Base-by-base conservation (phyloP, 2,888 invertebrate species). In the Machimus atricapillus region DNA sequence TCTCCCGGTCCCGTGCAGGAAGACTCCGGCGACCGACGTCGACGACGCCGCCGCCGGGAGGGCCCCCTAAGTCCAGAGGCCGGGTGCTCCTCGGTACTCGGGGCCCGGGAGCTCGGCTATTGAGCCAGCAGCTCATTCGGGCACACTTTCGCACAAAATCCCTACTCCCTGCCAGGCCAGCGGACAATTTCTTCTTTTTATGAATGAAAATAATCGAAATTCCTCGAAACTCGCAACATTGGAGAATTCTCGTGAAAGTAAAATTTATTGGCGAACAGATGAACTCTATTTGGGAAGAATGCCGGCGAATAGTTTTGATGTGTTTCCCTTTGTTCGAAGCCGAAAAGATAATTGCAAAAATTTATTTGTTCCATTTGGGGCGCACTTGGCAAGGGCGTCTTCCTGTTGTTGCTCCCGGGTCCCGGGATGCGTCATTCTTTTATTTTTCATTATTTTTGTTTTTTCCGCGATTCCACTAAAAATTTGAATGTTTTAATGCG, bases 151-250 rank as follows among this genome's bases (percentile, higher is more conserved):
- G 66, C 66, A 66, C 66, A 66, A 66, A 66, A 27, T 66, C 66
- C 19, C 43, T 19, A 40, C 14, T 40, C 52, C 46, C 43, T 81
- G 46, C 46, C 81, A 81, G 16, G 52, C 34, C 56, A 81, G 52
- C 73, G 31, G 40, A 58, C 43, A 83, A 73, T 83, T 83, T 83
- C 83, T 58, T 83, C 83, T 83, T 83, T 83, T 83, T 83, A 83
- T 83, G 83, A 83, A 83, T 83, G 83, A 83, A 83, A 83, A 73
- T 83, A 66, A 37, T 83, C 66, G 83, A 83, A 83, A 83, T 83
- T 83, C 83, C 73, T 83, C 37, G 73, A 73, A 83, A 83, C 37
- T 73, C 73, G 73, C 83, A 83, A 83, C 83, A 83, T 66, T 83
- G 37, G 81, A 52, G 40, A 83, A 83, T 83, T 83, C 83, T 83